Evolutionary conservation across 2,797 vertebrate species (phyloP).

Genomic region (Sebastes wilsoni): DNA sequence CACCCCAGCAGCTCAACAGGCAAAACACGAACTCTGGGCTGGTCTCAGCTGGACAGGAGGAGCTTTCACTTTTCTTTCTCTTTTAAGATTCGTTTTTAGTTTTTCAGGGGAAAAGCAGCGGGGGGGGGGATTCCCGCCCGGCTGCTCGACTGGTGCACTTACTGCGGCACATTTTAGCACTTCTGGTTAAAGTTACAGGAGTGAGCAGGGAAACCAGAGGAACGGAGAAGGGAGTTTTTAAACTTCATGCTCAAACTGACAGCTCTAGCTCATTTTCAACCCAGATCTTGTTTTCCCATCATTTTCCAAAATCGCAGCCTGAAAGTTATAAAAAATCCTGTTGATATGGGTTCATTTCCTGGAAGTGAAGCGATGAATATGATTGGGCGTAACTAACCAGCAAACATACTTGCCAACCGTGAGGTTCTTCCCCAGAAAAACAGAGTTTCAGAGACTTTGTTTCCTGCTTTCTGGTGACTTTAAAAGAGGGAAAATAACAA

Average conservation of each 20-base stretch:
- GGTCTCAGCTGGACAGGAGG: not conserved
- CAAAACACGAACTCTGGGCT: not conserved
- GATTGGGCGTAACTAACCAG: too few relatives aligned
- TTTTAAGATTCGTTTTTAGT: not conserved
- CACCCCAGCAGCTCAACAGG: not conserved
- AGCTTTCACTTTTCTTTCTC: not conserved
- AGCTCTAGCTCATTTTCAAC: not conserved
- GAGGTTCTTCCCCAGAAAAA: too few relatives aligned
- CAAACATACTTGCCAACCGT: too few relatives aligned
- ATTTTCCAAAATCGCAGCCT: not conserved
- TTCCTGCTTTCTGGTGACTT: accelerated
- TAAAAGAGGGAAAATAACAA: not conserved
- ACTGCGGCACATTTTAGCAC: not conserved
- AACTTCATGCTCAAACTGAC: not conserved
- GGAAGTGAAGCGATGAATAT: too few relatives aligned
- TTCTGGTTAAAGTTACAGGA: not conserved
- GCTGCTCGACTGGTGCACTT: not conserved
- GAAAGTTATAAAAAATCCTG: not conserved
- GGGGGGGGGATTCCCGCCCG: not conserved
- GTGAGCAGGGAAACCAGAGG: not conserved
- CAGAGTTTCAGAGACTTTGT: too few relatives aligned
- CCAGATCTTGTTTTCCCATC: not conserved
- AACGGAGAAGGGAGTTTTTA: not conserved
- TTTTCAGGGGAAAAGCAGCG: not conserved
- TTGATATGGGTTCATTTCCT: too few relatives aligned